Evolutionary conservation across 2,797 vertebrate species (phyloP).

Genomic region (Macrochelys suwanniensis): DNA sequence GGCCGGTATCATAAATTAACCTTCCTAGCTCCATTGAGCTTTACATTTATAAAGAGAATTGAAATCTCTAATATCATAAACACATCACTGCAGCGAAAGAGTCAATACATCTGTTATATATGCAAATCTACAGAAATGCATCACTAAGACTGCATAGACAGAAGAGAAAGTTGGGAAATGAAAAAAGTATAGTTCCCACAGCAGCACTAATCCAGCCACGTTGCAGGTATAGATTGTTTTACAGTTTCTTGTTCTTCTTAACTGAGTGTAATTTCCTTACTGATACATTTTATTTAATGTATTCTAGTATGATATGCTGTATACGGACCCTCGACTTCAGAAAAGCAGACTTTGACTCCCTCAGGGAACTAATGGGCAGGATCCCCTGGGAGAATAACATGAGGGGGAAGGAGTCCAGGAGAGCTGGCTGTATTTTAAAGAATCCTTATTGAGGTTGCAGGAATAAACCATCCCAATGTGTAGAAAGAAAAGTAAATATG

Average conservation of each 20-base stretch:
- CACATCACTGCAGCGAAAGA: background rate
- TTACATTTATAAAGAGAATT: background rate
- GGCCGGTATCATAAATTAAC: background rate
- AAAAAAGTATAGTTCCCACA: background rate
- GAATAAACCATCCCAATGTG: too few relatives aligned
- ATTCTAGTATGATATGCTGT: background rate
- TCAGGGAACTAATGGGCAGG: too few relatives aligned
- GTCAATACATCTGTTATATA: background rate
- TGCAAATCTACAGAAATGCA: background rate
- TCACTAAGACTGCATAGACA: background rate
- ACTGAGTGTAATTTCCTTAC: slow-evolving; percentile 3
- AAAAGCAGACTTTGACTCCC: too few relatives aligned
- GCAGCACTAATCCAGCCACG: background rate
- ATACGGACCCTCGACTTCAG: background rate
- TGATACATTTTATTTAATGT: background rate
- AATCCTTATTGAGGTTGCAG: too few relatives aligned
- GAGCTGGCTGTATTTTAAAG: too few relatives aligned
- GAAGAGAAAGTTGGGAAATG: background rate
- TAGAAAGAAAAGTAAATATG: too few relatives aligned
- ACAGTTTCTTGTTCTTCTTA: background rate
- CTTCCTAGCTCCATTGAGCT: background rate
- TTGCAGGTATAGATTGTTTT: background rate
- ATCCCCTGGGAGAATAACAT: too few relatives aligned
- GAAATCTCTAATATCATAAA: slow-evolving; percentile 1
- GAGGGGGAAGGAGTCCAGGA: too few relatives aligned